Evolutionary conservation across 2,888 invertebrate genomes (phyloP), one percentile per base, ranked within the genome.

Genomic region (Polydrusus tereticollis): DNA sequence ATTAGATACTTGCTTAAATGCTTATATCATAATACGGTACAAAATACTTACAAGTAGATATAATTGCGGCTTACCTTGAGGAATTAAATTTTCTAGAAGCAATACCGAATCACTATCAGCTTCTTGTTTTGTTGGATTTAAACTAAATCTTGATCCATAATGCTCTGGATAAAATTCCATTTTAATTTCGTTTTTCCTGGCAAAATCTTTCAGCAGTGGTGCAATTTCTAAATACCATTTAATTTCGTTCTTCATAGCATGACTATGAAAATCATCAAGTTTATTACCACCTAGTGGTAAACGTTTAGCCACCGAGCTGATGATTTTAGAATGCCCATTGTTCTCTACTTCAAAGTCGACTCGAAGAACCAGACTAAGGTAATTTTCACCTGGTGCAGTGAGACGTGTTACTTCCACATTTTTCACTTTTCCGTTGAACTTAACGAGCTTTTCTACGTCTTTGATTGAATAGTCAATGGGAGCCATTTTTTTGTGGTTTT

Each of bases 351-450:
- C 36, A n/a, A 36, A n/a, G 36, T 36, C 36, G 8, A 36, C 36
- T 12, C n/a, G 12, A 1, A 36, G 55, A 50, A 76, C 77, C n/a
- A 75, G 38, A 20, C 43, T 43, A 7, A 43, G 4, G 7, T 18
- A 43, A 18, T 43, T 43, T 43, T 43, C 43, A 43, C 43, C 43
- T 16, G 43, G 43, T 43, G 43, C 16, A 1, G 43, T 43, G 2
- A 43, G 43, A 43, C 43, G 43, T 12, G 73, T 8, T 0, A 60
- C 14, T 36, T 38, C 20, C 0, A 71, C 68, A 8, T 71, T 38
- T 7, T 55, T 67, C 23, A 75, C 66, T n/a, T 4, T 23, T 23
- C 12, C 12, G 7, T n/a, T 5, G 1, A 14, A 43, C 1, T 43
- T 43, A 2, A 43, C 43, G 2, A 43, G 7, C 16, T 43, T 43